Conservation (phyloP, 2,113 vertebrate genomes). For the Tretioscincus oriximinensis region DNA sequence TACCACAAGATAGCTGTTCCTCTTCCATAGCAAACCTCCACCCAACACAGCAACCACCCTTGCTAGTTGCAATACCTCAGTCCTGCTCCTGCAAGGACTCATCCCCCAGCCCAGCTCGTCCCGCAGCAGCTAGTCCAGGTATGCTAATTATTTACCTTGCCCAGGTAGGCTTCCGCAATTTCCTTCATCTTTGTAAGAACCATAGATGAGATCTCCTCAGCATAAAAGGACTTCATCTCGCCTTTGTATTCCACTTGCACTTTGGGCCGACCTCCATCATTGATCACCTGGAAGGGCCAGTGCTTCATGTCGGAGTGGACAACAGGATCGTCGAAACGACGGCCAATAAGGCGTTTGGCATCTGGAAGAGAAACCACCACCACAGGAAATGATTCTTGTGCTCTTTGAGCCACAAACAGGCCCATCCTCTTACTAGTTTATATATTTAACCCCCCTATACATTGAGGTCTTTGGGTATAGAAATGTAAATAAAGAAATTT, state of each 20-base stretch:
- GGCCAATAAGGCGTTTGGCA: conserved; percentile 89
- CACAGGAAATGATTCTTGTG: too few species aligned
- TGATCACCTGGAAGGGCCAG: conserved; percentile 90
- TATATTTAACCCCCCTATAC: too few species aligned
- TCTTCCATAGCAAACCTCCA: too few species aligned
- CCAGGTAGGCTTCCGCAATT: conserved; percentile 88
- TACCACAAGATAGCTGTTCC: too few species aligned
- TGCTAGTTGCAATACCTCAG: too few species aligned
- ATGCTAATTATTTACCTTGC: conserved; percentile 71
- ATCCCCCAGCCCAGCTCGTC: too few species aligned
- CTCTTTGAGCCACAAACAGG: neutral
- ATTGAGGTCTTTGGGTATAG: too few species aligned
- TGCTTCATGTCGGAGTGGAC: conserved; percentile 92
- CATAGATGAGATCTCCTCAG: conserved; percentile 92
- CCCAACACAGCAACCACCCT: too few species aligned
- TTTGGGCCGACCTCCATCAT: conserved; percentile 84
- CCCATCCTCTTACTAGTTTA: neutral
- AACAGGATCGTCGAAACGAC: conserved; percentile 83
- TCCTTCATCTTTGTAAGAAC: conserved; percentile 94
- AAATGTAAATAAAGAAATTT: too few species aligned
- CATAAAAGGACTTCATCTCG: conserved; percentile 82
- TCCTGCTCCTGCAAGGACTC: too few species aligned
- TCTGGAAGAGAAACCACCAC: conserved; percentile 62
- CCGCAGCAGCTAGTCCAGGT: too few species aligned
- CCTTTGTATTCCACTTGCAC: conserved; percentile 89